Percentiles rank a stretch among this genome's conserved stretches.
Conservation (phyloP, 1,140 invertebrate genomes). For the Oscheius sp. region DNA sequence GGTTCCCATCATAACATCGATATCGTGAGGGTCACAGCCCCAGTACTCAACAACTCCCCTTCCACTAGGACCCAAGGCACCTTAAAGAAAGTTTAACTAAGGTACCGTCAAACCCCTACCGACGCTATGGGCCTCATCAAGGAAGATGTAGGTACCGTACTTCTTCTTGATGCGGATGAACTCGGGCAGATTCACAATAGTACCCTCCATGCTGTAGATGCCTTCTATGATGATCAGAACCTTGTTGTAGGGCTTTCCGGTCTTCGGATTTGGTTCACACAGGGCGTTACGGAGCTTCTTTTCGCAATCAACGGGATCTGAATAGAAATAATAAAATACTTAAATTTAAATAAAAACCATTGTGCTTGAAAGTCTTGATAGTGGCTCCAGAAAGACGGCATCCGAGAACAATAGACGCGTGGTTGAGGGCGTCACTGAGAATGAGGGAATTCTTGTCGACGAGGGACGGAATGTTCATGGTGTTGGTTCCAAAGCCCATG, state of each 20-base stretch:
- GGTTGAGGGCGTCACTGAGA: constrained; percentile 59
- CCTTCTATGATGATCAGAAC: constrained; percentile 63
- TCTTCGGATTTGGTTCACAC: constrained; percentile 62
- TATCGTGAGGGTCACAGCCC: constrained; percentile 63
- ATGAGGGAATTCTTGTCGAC: constrained; percentile 67
- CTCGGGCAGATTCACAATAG: constrained; percentile 63
- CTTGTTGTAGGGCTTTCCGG: constrained; percentile 61
- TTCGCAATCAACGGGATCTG: constrained; percentile 64
- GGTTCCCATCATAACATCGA: constrained; percentile 68
- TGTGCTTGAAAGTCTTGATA: constrained; percentile 65
- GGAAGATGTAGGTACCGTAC: constrained; percentile 66
- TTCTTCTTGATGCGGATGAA: constrained; percentile 65
- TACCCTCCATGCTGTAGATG: constrained; percentile 64
- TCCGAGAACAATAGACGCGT: constrained; percentile 64
- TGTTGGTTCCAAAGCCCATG: constrained; percentile 98
- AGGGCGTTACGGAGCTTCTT: constrained; percentile 62
- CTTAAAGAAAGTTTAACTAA: constrained; percentile 13
- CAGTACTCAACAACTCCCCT: constrained; percentile 66
- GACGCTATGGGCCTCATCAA: constrained; percentile 67
- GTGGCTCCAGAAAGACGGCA: constrained; percentile 63
- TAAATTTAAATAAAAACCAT: constrained; percentile 53
- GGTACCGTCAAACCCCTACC: constrained; percentile 42
- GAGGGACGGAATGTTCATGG: constrained; percentile 84
- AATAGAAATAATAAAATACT: constrained; percentile 1
- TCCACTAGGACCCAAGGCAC: constrained; percentile 64